Conservation (phyloP, 2,888 invertebrate genomes). For the Drosophila rellima region DNA sequence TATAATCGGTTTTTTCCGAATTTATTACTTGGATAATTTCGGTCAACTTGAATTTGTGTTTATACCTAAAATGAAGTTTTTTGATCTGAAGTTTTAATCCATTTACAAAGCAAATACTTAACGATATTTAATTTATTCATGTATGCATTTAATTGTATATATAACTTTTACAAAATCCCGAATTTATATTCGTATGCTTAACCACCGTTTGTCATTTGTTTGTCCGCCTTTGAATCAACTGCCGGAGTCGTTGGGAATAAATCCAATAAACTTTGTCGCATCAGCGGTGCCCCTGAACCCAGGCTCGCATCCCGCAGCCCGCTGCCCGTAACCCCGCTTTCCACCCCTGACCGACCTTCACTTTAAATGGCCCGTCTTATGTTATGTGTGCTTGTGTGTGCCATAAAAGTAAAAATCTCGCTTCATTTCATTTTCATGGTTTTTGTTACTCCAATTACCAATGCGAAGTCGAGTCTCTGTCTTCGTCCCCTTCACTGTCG, state of each 20-base stretch:
- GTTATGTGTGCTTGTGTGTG: conserved; percentile 38
- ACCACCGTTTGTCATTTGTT: conserved; percentile 27
- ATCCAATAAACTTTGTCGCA: conserved; percentile 37
- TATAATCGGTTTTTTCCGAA: background rate
- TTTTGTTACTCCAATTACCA: conserved; percentile 70
- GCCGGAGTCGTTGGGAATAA: conserved; percentile 9
- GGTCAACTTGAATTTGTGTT: background rate
- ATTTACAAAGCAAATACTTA: conserved; percentile 13
- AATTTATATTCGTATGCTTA: conserved; percentile 7
- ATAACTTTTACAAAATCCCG: background rate
- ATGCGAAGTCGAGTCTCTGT: conserved; percentile 24
- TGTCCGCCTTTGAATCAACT: conserved; percentile 21
- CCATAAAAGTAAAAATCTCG: conserved; percentile 67
- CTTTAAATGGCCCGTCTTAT: conserved; percentile 53
- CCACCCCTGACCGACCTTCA: conserved; percentile 56
- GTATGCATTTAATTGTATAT: background rate
- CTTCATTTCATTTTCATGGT: conserved; percentile 64
- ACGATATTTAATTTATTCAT: conserved; percentile 11
- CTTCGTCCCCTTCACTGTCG: background rate
- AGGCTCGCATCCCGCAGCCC: background rate
- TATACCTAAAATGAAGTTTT: background rate
- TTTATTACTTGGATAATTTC: background rate
- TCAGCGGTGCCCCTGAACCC: conserved; percentile 14
- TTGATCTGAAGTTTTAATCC: conserved; percentile 9
- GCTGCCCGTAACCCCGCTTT: background rate